A percentile compares a stretch with the other conserved stretches of the same genome.
phyloP scores from a whole-genome alignment of 1,140 invertebrate genomes.

The Zelostemma sp. region DNA sequence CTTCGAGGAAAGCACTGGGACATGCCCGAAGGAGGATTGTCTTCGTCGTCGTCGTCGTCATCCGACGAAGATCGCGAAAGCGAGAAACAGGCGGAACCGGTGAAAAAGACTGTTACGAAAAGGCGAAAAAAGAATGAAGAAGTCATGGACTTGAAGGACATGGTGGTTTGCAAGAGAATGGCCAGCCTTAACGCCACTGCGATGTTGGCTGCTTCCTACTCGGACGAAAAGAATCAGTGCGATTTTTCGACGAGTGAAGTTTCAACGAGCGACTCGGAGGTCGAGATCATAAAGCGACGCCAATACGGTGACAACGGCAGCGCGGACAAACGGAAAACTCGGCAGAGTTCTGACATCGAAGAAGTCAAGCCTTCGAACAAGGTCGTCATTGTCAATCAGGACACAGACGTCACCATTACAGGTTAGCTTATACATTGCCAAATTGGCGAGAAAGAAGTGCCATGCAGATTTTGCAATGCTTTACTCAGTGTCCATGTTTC shows the following conservation, averaged over 20 bases:
- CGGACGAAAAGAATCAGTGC: constrained; percentile 77
- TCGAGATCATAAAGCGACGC: constrained; percentile 70
- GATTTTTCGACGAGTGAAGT: constrained; percentile 72
- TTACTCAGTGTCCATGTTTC: neutral
- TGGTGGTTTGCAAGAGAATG: constrained; percentile 91
- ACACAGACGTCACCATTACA: constrained; percentile 88
- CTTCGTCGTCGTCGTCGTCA: constrained; percentile 68
- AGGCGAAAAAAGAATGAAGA: constrained; percentile 75
- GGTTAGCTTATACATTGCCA: constrained; percentile 53
- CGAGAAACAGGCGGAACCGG: constrained; percentile 63
- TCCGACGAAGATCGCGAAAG: constrained; percentile 67
- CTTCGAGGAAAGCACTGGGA: constrained; percentile 88
- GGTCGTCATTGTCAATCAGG: constrained; percentile 83
- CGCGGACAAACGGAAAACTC: constrained; percentile 74
- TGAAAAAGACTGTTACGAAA: constrained; percentile 59
- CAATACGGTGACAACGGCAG: constrained; percentile 71
- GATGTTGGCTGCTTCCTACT: constrained; percentile 91
- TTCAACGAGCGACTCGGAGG: constrained; percentile 67
- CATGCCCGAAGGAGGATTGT: constrained; percentile 74
- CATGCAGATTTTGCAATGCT: too few relatives aligned
- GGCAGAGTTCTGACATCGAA: constrained; percentile 58
- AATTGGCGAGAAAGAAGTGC: too few relatives aligned
- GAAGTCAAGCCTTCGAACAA: constrained; percentile 68
- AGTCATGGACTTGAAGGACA: constrained; percentile 87
- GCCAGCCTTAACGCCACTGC: constrained; percentile 93